Base-by-base conservation (phyloP, 2,888 invertebrate genomes). In the Cataglyphis cursor region DNA sequence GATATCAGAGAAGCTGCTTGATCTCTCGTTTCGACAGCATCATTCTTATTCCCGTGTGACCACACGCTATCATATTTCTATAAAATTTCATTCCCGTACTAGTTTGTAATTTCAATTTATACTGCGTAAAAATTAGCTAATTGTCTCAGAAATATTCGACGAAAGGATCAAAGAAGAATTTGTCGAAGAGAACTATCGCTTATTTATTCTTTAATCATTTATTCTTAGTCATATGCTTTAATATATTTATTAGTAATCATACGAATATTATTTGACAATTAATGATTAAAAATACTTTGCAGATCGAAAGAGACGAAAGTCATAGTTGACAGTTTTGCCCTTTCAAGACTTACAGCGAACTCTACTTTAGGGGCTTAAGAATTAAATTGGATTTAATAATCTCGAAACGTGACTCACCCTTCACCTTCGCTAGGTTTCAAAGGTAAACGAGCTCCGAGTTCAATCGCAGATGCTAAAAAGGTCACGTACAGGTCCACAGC, bases 381-480 rank as follows among this genome's bases (percentile, higher is more conserved):
- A 3, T 35, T 24, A 24, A 65, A 28, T 76, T 65, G 21, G 44
- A 0, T 54, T 41, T 6, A 8, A 61, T 10, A 21, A 59, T 59
- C 35, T 62, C 5, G n/a, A 54, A 65, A 54, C 28, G 18, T n/a
- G 12, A 87, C 94, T 94, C 95, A 97, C 98, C 98, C 98, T 95
- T 98, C 98, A 62, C 97, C 97, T 92, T 98, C 98, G 87, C 96
- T 97, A 0, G 98, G 98, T 91, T 97, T 96, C 65, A 98, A 93
- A 0, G 98, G 98, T 84, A 97, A 95, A 54, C 98, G 96, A 0
- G 98, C 98, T 1, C 99, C 99, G 91, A 98, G 95, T 91, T 98
- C 97, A 8, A 98, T 96, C 0, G 98, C 98, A 0, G 98, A 98
- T 21, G 97, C 97, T 90, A 99, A 95, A 93, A 98, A 98, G 0